Conservation (phyloP, 2,113 vertebrate genomes). For the Thunnus thynnus region DNA sequence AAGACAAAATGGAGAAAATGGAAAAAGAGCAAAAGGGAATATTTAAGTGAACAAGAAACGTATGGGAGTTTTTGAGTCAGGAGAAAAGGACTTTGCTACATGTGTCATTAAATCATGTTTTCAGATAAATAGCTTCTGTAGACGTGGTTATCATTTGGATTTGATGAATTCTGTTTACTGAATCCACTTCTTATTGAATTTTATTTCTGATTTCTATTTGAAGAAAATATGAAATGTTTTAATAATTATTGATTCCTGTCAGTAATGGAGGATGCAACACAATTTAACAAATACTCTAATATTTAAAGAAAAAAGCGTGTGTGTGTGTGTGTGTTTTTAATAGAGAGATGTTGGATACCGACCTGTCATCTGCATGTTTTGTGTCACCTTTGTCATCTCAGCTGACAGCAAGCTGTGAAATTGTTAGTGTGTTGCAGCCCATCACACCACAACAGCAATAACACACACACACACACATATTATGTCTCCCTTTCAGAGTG, state of each 20-base stretch:
- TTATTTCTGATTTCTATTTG: neutral
- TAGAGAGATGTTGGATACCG: neutral
- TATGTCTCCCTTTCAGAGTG: neutral
- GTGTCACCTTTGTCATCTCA: neutral
- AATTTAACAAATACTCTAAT: no score
- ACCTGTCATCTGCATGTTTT: slow-evolving; percentile 5
- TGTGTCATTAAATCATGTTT: neutral
- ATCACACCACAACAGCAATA: no score
- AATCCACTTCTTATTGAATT: neutral
- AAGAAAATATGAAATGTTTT: neutral
- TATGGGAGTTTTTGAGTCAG: neutral
- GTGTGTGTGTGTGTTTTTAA: neutral
- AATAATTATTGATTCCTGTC: no score
- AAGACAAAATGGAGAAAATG: slow-evolving; percentile 5
- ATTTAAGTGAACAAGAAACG: neutral
- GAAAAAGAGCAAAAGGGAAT: neutral
- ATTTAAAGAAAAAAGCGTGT: no score
- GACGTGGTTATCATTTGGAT: neutral
- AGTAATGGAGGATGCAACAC: no score
- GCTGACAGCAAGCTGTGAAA: neutral
- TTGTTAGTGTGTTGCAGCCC: neutral
- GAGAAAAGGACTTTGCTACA: neutral
- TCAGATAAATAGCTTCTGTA: neutral
- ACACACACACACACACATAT: neutral
- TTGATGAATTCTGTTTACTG: neutral